Conservation (phyloP, 2,888 invertebrate genomes). For the Troilus luridus region DNA sequence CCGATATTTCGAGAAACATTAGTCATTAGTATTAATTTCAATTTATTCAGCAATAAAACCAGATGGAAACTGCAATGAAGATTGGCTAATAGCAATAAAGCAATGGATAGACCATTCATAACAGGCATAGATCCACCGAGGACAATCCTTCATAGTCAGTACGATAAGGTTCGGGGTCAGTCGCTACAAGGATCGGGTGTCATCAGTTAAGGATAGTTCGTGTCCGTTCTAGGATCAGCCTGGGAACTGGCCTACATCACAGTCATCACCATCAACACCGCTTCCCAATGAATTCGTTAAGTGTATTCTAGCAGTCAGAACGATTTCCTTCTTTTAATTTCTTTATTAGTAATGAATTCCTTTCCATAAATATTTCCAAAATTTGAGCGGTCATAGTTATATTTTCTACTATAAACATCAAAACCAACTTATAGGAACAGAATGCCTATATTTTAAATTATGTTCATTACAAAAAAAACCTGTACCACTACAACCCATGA, state of each 20-base stretch:
- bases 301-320: neutral
- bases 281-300: neutral
- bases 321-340: no score
- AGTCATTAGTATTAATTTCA: neutral
- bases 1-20: neutral
- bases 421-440: no score
- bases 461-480: no score
- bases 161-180: slow-evolving; percentile 44
- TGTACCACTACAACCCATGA: no score
- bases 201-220: slow-evolving; percentile 44
- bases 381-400: no score
- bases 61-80: neutral
- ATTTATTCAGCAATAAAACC: neutral
- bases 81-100: slow-evolving; percentile 16
- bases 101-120: slow-evolving; percentile 29
- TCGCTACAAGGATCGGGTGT: slow-evolving; percentile 33
- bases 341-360: no score
- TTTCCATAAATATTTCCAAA: no score
- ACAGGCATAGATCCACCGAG: neutral
- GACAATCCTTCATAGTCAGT: slow-evolving; percentile 36
- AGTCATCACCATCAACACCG: slow-evolving; percentile 6
- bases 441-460: no score
- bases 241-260: slow-evolving; percentile 19
- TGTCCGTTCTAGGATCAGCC: slow-evolving; percentile 26
- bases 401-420: no score